phyloP scores from a whole-genome alignment of 2,888 invertebrate genomes.

The Caenorhabditis becei region DNA sequence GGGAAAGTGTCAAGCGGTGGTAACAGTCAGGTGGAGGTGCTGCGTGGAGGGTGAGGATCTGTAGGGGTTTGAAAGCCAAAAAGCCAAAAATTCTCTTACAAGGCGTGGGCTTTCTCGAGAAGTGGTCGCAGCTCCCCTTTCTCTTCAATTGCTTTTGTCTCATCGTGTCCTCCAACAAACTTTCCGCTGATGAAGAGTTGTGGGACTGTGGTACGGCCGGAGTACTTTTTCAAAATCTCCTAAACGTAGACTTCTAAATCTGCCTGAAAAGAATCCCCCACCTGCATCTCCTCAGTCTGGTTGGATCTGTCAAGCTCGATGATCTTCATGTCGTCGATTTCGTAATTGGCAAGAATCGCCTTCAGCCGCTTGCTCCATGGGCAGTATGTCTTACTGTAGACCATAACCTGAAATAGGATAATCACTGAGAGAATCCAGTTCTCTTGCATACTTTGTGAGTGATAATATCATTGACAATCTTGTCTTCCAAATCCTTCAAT shows the following conservation, averaged over 20 bases:
- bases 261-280: conserved; percentile 1
- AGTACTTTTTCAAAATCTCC: conserved; percentile 68
- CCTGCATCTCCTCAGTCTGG: conserved; percentile 73
- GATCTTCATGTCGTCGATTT: conserved; percentile 73
- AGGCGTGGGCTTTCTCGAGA: conserved; percentile 65
- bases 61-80: background rate
- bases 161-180: conserved; percentile 73
- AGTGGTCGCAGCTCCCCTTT: conserved; percentile 66
- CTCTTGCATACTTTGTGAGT: conserved; percentile 48
- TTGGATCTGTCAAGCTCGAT: conserved; percentile 71
- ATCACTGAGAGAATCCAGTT: background rate
- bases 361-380: conserved; percentile 74
- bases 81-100: conserved; percentile 44
- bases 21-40: background rate
- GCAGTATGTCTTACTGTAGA: conserved; percentile 77
- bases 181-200: conserved; percentile 73
- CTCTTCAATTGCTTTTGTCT: conserved; percentile 65
- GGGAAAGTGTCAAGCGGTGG: conserved; percentile 6
- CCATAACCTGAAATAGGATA: conserved; percentile 68
- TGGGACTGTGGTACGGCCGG: conserved; percentile 72
- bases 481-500: conserved; percentile 58
- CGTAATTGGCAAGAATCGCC: conserved; percentile 67
- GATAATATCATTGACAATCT: conserved; percentile 59
- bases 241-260: conserved; percentile 23
- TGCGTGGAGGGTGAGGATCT: background rate